These are phyloP conservation scores for Cetonia aurata DNA, from an alignment of 2,888 invertebrate genomes.

Conservation along the genomic window DNA sequence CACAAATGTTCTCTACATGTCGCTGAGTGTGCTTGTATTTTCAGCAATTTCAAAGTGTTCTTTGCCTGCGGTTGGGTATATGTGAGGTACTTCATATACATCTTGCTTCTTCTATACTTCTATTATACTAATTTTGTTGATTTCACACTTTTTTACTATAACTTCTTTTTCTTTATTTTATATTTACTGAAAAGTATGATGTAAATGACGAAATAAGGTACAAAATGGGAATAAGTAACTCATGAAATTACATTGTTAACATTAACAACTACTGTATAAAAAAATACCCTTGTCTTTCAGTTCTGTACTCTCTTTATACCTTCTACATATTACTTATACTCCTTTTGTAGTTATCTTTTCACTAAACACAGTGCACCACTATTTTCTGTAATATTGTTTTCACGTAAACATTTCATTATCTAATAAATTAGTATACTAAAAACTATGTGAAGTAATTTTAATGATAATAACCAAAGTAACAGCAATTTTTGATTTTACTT, in stretches of 20 bases:
- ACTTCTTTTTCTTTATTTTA: constrained; percentile 8
- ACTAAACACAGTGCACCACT: constrained; percentile 32
- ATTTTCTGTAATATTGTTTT: constrained; percentile 27
- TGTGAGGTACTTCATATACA: constrained; percentile 77
- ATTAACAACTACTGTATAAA: neutral
- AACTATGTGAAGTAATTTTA: neutral
- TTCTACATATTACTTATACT: constrained; percentile 33
- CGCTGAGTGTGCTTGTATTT: constrained; percentile 64
- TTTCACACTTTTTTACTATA: constrained; percentile 6
- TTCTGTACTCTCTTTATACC: neutral
- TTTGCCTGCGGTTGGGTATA: constrained; percentile 89
- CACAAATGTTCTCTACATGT: constrained; percentile 56
- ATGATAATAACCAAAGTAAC: neutral
- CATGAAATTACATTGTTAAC: constrained; percentile 7
- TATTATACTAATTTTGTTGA: constrained; percentile 26
- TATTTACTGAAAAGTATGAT: constrained; percentile 22
- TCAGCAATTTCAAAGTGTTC: constrained; percentile 85
- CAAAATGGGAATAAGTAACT: constrained; percentile 36
- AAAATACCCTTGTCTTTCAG: constrained; percentile 3
- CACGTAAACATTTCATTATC: constrained; percentile 16
- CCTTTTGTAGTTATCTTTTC: constrained; percentile 24
- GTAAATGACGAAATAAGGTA: constrained; percentile 5
- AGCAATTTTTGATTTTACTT: neutral
- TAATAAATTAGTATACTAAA: neutral
- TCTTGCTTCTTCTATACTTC: constrained; percentile 45